Evolutionary conservation across 2,888 invertebrate genomes (phyloP).

Genomic region (Acanthosepion pharaonis): DNA sequence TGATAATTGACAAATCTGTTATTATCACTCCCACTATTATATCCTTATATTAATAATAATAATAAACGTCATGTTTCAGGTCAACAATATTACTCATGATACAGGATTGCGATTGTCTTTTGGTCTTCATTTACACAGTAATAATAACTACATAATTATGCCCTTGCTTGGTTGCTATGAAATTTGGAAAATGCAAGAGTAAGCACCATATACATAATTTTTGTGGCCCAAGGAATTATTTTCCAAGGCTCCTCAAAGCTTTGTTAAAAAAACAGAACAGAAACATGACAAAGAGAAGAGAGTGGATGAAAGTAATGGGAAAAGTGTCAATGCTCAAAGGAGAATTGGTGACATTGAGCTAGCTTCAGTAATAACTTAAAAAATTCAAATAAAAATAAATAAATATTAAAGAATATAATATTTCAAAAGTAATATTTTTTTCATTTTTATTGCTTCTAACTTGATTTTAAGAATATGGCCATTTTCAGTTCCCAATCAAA

Average conservation of each 20-base stretch:
- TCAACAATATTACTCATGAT: neutral
- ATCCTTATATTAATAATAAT: neutral
- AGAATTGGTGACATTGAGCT: neutral
- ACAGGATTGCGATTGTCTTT: neutral
- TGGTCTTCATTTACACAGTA: neutral
- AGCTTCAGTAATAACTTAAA: neutral
- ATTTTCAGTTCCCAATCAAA: neutral
- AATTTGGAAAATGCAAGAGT: neutral
- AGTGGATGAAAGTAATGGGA: neutral
- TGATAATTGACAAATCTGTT: too few relatives aligned
- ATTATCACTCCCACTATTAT: too few relatives aligned
- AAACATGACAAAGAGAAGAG: neutral
- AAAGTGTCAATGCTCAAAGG: neutral
- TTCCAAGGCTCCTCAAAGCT: neutral
- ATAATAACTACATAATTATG: too few relatives aligned
- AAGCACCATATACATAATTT: neutral
- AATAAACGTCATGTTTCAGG: neutral
- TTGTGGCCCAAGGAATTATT: neutral
- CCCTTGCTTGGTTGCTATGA: too few relatives aligned
- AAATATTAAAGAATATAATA: neutral
- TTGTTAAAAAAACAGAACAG: neutral
- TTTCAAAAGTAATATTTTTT: neutral
- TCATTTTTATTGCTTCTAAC: neutral
- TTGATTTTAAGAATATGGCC: neutral
- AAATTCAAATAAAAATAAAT: neutral